These are phyloP conservation scores for Rhorus exstirpatorius DNA, from an alignment of 2,888 invertebrate genomes.

Conservation along the genomic window DNA sequence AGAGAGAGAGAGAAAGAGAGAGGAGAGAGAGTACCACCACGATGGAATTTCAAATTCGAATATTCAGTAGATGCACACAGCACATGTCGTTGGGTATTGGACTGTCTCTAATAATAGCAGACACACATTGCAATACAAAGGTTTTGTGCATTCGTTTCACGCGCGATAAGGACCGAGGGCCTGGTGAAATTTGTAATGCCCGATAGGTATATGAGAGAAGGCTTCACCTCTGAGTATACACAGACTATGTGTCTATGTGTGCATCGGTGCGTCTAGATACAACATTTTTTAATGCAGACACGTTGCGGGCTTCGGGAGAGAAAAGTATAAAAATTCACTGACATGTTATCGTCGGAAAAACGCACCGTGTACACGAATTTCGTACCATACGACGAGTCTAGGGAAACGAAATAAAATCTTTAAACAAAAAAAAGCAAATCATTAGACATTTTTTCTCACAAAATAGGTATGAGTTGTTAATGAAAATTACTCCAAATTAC, in stretches of 20 bases:
- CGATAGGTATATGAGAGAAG: constrained; percentile 66
- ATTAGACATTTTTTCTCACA: no score
- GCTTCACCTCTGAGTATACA: constrained; percentile 51
- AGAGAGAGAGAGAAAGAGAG: not conserved
- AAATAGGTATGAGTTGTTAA: no score
- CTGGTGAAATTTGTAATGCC: constrained; percentile 72
- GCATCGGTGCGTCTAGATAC: constrained; percentile 51
- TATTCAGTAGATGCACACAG: constrained; percentile 69
- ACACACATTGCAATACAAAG: constrained; percentile 20
- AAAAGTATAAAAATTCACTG: constrained; percentile 42
- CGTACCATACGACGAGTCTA: not conserved
- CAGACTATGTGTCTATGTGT: constrained; percentile 1
- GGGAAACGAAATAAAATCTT: not conserved
- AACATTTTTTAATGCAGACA: constrained; percentile 67
- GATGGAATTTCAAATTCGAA: constrained; percentile 68
- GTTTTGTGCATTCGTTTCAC: constrained; percentile 47
- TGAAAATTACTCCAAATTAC: no score
- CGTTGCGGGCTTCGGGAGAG: constrained; percentile 23
- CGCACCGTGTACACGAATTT: not conserved
- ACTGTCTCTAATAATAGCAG: constrained; percentile 45
- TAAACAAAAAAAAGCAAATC: no score
- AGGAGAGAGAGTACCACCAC: not conserved
- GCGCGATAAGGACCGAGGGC: constrained; percentile 69
- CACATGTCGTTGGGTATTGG: constrained; percentile 52
- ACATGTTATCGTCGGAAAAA: constrained; percentile 48